Percentiles rank a stretch among this genome's conserved stretches.
These are phyloP conservation scores for Phylloscopus whistleri DNA, from an alignment of 2,113 vertebrate species.

Conservation along the genomic window DNA sequence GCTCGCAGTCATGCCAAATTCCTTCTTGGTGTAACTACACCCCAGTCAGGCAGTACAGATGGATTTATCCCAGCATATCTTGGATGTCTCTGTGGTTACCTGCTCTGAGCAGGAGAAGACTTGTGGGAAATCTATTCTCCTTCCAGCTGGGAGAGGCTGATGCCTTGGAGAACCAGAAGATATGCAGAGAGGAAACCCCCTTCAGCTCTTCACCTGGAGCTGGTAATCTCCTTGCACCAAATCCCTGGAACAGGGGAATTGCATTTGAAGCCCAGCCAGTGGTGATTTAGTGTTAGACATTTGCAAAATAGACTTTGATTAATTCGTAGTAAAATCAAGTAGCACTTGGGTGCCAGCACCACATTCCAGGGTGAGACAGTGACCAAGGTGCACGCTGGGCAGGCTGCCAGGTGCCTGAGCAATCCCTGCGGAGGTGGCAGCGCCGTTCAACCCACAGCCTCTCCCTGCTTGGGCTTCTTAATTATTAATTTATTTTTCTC, in stretches of 20 bases:
- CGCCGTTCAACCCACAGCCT: constrained; percentile 41
- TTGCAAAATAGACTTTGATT: constrained; percentile 48
- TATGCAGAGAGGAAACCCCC: constrained; percentile 24
- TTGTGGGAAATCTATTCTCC: constrained; percentile 2
- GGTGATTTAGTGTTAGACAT: constrained; percentile 13
- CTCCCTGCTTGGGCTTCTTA: constrained; percentile 54
- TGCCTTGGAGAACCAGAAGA: background rate
- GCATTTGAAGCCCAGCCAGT: constrained; percentile 2
- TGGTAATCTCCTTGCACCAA: background rate
- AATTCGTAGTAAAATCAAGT: constrained; percentile 56
- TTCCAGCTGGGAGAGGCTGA: constrained; percentile 36
- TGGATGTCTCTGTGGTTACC: background rate
- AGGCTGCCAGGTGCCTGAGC: constrained; percentile 43
- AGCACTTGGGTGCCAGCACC: constrained; percentile 36
- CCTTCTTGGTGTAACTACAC: background rate
- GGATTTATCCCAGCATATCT: background rate
- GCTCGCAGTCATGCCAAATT: background rate
- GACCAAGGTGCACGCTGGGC: constrained; percentile 45
- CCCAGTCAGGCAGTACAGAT: background rate
- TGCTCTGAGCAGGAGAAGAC: constrained; percentile 26
- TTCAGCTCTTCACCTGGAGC: constrained; percentile 40
- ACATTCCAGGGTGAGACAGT: constrained; percentile 55
- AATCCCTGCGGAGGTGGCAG: constrained; percentile 55
- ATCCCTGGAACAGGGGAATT: background rate
- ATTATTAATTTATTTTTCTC: constrained; percentile 44